phyloP scores from a whole-genome alignment of 2,888 invertebrate genomes.

The Gari tellinella region DNA sequence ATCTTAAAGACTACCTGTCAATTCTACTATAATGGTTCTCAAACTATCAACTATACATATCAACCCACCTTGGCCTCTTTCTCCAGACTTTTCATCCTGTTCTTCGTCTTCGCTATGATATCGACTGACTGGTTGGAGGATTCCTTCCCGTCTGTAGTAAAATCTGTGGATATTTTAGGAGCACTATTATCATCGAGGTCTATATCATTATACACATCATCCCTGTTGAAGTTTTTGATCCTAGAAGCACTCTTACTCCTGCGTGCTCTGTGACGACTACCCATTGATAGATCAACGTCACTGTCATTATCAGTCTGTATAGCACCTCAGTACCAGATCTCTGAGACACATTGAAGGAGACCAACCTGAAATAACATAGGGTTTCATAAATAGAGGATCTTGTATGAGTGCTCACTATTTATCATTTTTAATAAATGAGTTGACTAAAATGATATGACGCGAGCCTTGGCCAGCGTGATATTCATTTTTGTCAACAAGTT shows the following conservation, averaged over 20 bases:
- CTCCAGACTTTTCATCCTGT: slow-evolving; percentile 79
- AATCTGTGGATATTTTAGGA: slow-evolving; percentile 63
- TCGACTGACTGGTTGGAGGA: slow-evolving; percentile 77
- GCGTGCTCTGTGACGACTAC: slow-evolving; percentile 42
- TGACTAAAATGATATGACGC: too few species aligned
- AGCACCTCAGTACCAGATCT: slow-evolving; percentile 34
- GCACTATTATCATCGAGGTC: slow-evolving; percentile 67
- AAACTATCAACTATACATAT: too few species aligned
- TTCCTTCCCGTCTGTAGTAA: slow-evolving; percentile 72
- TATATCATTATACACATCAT: slow-evolving; percentile 73
- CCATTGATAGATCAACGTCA: slow-evolving; percentile 46
- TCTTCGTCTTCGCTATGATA: slow-evolving; percentile 79
- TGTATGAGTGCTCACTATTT: too few species aligned
- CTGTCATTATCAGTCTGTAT: slow-evolving; percentile 50
- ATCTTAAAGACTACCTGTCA: too few species aligned
- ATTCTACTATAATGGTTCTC: too few species aligned
- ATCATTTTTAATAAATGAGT: too few species aligned
- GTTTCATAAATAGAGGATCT: too few species aligned
- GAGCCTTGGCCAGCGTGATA: too few species aligned
- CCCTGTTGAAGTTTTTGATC: slow-evolving; percentile 44
- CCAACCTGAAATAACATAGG: slow-evolving; percentile 43
- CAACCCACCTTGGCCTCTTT: slow-evolving; percentile 79
- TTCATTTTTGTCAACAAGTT: too few species aligned
- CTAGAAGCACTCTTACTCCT: slow-evolving; percentile 39
- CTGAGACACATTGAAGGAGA: slow-evolving; percentile 58